Evolutionary conservation across 2,797 vertebrate genomes (phyloP).

Genomic region (Poecilia wingei): DNA sequence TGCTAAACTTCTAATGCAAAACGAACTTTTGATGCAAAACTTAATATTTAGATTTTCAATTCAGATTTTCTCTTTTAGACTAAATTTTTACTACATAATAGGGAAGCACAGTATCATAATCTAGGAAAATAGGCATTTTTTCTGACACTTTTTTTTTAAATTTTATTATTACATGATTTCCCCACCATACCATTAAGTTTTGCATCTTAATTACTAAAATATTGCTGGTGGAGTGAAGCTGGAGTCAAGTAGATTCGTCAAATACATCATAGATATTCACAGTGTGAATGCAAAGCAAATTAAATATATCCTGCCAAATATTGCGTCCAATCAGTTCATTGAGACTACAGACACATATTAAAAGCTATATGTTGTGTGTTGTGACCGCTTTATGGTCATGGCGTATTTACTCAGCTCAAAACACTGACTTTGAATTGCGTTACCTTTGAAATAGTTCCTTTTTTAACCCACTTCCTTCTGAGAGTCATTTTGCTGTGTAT

Average conservation of each 20-base stretch:
- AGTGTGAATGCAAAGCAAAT: neutral
- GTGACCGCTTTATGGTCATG: no score
- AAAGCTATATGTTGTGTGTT: neutral
- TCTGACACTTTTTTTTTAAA: neutral
- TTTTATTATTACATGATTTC: neutral
- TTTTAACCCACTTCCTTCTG: constrained; percentile 3
- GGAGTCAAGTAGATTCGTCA: neutral
- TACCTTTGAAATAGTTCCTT: neutral
- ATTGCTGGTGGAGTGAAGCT: neutral
- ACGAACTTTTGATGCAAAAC: neutral
- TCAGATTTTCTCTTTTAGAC: neutral
- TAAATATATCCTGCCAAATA: neutral
- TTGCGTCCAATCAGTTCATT: neutral
- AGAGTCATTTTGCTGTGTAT: neutral
- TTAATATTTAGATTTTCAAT: neutral
- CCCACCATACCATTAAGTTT: neutral
- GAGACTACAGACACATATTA: neutral
- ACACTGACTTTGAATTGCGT: neutral
- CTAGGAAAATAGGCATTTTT: neutral
- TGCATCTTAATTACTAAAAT: neutral
- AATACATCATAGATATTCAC: neutral
- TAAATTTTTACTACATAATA: neutral
- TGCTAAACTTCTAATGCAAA: neutral
- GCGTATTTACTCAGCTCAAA: neutral
- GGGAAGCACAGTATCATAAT: neutral